These are phyloP conservation scores for Brachypterus glaber DNA, from an alignment of 2,888 invertebrate species.

Conservation along the genomic window DNA sequence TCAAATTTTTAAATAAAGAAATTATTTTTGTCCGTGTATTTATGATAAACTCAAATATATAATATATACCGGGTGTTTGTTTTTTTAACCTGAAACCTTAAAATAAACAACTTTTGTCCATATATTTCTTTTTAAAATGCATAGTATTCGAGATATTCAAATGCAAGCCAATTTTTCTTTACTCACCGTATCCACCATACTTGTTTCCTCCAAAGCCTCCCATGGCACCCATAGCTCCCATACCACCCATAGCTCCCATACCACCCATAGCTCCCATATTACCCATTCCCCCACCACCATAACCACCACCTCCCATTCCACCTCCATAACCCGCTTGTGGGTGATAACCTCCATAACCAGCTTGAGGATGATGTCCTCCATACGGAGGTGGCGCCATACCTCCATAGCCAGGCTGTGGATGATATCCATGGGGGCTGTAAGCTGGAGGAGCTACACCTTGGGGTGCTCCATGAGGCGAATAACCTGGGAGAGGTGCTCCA, in stretches of 20 bases:
- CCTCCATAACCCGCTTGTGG: constrained; percentile 8
- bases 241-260: background rate
- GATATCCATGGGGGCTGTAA: constrained; percentile 4
- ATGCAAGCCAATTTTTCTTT: background rate
- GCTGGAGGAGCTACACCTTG: constrained; percentile 8
- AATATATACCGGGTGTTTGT: no score
- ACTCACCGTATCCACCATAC: background rate
- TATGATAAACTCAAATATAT: no score
- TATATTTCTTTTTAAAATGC: no score
- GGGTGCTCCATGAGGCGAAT: constrained; percentile 8
- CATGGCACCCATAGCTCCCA: background rate
- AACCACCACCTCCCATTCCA: constrained; percentile 15
- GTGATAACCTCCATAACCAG: constrained; percentile 4
- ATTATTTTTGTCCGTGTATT: no score
- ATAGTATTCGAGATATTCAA: no score
- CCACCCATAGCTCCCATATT: background rate
- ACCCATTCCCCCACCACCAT: constrained; percentile 8
- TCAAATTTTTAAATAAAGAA: no score
- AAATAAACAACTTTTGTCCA: no score
- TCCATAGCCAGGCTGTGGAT: constrained; percentile 18
- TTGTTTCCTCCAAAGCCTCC: constrained; percentile 18
- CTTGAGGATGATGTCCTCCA: background rate
- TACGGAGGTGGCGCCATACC: constrained; percentile 12
- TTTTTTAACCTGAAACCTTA: no score
- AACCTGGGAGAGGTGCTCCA: background rate